phyloP scores from a whole-genome alignment of 1,140 invertebrate species.

The Mylabris phalerata region DNA sequence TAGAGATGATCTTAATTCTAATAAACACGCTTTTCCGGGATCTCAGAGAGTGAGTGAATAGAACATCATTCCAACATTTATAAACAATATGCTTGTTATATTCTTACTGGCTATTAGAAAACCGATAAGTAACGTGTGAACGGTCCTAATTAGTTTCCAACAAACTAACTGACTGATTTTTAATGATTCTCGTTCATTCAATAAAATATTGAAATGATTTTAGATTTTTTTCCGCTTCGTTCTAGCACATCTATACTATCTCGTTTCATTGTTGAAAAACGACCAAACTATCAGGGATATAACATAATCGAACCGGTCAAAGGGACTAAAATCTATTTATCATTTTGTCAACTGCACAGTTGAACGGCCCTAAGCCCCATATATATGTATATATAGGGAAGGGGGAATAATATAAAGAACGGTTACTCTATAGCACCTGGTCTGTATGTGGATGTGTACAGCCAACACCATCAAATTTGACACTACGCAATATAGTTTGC shows the following conservation, averaged over 20 bases:
- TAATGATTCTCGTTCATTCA: conserved; percentile 7
- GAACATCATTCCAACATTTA: too few species aligned
- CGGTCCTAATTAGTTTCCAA: conserved; percentile 21
- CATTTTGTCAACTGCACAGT: conserved; percentile 32
- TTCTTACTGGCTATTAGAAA: background rate
- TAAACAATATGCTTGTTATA: conserved; percentile 19
- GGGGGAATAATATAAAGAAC: conserved; percentile 24
- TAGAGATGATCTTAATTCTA: too few species aligned
- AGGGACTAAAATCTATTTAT: conserved; percentile 34
- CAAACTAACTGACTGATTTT: conserved; percentile 16
- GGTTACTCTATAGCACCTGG: conserved; percentile 36
- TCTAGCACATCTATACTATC: too few species aligned
- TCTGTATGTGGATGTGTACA: conserved; percentile 17
- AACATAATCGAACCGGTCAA: conserved; percentile 32
- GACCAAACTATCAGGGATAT: conserved; percentile 11
- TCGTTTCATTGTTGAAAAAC: too few species aligned
- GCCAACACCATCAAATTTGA: conserved; percentile 28
- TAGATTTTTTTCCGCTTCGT: too few species aligned
- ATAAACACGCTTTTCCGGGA: conserved; percentile 17
- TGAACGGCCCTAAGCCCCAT: conserved; percentile 20
- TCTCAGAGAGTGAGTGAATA: background rate
- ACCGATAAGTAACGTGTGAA: conserved; percentile 25
- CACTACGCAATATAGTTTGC: conserved; percentile 7
- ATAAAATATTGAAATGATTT: too few species aligned
- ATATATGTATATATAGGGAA: background rate